A percentile compares a stretch with the other conserved stretches of the same genome.
These are phyloP conservation scores for Caenorhabditis sp. DNA, from an alignment of 2,888 invertebrate species.

Conservation along the genomic window DNA sequence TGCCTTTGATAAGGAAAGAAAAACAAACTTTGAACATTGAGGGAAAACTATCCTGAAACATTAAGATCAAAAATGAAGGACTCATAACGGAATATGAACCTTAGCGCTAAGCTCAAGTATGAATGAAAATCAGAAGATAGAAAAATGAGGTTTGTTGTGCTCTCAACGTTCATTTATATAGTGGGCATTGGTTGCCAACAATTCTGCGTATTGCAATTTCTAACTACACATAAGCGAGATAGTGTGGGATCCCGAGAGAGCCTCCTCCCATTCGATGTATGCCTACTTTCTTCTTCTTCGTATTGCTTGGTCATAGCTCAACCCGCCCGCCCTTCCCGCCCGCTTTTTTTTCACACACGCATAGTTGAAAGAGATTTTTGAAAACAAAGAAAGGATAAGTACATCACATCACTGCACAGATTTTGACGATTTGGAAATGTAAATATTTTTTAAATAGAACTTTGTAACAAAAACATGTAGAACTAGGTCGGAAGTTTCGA, in stretches of 20 bases:
- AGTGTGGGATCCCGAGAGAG: not conserved
- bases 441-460: not conserved
- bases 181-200: slow-evolving; percentile 7
- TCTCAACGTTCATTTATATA: not conserved
- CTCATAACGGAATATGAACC: not conserved
- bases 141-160: not conserved
- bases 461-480: not conserved
- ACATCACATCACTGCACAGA: not conserved
- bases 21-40: not conserved
- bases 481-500: too few relatives aligned
- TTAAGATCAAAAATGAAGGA: not conserved
- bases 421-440: not conserved
- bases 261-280: not conserved
- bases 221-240: not conserved
- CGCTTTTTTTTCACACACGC: slow-evolving; percentile 12
- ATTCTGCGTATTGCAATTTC: slow-evolving; percentile 38
- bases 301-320: slow-evolving; percentile 29
- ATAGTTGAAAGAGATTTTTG: not conserved
- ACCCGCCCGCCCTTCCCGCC: slow-evolving; percentile 13
- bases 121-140: not conserved
- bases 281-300: not conserved
- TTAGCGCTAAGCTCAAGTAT: not conserved
- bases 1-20: slow-evolving; percentile 9
- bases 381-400: not conserved
- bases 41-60: not conserved